These are phyloP conservation scores for Penelope pileata DNA, from an alignment of 2,113 vertebrate species.

Conservation along the genomic window DNA sequence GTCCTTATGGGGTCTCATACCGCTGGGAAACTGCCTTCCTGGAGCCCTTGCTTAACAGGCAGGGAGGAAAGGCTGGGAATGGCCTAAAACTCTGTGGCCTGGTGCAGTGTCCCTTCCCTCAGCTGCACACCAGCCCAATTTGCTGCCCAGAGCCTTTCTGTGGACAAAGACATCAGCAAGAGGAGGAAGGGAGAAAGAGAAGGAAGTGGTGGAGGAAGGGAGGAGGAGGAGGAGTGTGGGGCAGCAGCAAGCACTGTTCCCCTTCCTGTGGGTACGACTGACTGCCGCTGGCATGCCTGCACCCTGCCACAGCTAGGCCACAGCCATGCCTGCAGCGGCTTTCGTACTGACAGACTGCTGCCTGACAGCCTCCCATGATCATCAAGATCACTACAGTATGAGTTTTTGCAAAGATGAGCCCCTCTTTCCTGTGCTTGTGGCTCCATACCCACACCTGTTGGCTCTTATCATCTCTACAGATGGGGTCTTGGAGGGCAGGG, in stretches of 20 bases:
- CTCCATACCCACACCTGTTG: neutral
- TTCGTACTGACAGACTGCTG: neutral
- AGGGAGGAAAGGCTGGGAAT: neutral
- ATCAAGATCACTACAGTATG: neutral
- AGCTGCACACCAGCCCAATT: neutral
- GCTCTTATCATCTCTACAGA: neutral
- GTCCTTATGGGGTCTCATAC: neutral
- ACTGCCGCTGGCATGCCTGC: neutral
- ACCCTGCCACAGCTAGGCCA: neutral
- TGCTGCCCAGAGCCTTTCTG: neutral
- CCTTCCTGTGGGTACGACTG: neutral
- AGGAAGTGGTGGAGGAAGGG: neutral
- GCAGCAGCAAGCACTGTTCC: neutral
- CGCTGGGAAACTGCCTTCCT: fast-evolving
- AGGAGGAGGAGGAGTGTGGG: neutral
- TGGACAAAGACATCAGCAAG: fast-evolving
- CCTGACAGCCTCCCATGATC: neutral
- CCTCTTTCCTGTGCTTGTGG: neutral
- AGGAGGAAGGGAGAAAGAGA: neutral
- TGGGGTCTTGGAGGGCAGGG: neutral
- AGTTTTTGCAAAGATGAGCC: neutral
- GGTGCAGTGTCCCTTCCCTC: neutral
- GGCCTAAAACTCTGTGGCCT: neutral
- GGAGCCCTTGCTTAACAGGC: neutral
- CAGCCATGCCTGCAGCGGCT: neutral